A percentile compares a stretch with the other conserved stretches of the same genome.
phyloP scores from a whole-genome alignment of 2,797 vertebrate genomes.

The Oryzias dopingdopingensis region DNA sequence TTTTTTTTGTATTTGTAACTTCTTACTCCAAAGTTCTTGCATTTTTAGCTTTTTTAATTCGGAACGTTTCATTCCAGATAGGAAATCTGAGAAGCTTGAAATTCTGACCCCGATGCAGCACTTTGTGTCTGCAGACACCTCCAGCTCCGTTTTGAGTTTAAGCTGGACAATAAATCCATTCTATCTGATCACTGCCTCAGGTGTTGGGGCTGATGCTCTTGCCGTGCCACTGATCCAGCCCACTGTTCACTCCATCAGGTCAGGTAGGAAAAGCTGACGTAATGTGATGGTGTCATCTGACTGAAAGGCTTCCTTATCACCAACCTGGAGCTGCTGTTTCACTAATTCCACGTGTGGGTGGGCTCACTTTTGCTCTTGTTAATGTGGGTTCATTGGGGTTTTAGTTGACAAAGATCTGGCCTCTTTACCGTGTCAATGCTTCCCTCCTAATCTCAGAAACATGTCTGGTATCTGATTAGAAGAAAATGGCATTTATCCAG shows the following conservation, averaged over 20 bases:
- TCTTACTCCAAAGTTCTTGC: slow-evolving; percentile 1
- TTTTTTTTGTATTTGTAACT: slow-evolving; percentile 8
- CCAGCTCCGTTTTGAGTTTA: slow-evolving; percentile 11
- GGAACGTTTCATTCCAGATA: slow-evolving; percentile 11
- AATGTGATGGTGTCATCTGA: slow-evolving; percentile 57
- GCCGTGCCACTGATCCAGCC: slow-evolving; percentile 41
- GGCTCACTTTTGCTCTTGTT: slow-evolving; percentile 19
- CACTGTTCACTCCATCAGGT: slow-evolving; percentile 41
- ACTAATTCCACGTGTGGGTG: slow-evolving; percentile 38
- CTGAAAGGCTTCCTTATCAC: slow-evolving; percentile 51
- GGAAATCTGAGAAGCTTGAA: slow-evolving; percentile 15
- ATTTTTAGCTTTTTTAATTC: slow-evolving; percentile 10
- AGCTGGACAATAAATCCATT: slow-evolving; percentile 32
- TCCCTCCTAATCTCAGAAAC: slow-evolving; percentile 63
- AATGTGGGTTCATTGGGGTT: slow-evolving; percentile 56
- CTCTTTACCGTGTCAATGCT: slow-evolving; percentile 41
- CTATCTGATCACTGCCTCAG: slow-evolving; percentile 39
- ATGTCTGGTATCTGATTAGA: slow-evolving; percentile 65
- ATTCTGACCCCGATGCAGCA: neutral
- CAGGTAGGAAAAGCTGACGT: slow-evolving; percentile 48
- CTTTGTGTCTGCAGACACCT: neutral
- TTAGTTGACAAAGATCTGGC: slow-evolving; percentile 58
- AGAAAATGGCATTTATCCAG: slow-evolving; percentile 57
- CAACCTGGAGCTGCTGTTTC: slow-evolving; percentile 44
- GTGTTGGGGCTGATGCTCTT: slow-evolving; percentile 36